Conservation (phyloP, 2,888 invertebrate species). For the Girardia tigrina region DNA sequence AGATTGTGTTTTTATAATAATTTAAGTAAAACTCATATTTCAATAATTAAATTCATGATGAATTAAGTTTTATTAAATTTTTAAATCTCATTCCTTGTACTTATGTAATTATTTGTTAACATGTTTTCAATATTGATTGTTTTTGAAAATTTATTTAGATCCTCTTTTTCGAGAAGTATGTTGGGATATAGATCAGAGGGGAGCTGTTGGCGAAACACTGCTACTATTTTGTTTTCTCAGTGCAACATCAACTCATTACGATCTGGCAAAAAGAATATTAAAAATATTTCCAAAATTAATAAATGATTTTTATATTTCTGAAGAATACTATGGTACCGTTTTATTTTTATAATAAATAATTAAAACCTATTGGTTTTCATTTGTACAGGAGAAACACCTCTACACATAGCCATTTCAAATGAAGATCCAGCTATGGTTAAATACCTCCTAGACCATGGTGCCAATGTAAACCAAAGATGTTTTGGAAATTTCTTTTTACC, state of each 20-base stretch:
- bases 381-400: slow-evolving; percentile 65
- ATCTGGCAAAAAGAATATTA: slow-evolving; percentile 76
- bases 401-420: slow-evolving; percentile 94
- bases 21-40: too few relatives aligned
- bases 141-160: slow-evolving; percentile 45
- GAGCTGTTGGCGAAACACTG: slow-evolving; percentile 86
- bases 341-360: background rate
- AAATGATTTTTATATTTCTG: slow-evolving; percentile 83
- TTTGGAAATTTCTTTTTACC: slow-evolving; percentile 83
- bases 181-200: slow-evolving; percentile 78
- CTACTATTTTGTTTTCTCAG: slow-evolving; percentile 80
- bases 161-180: slow-evolving; percentile 67
- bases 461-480: slow-evolving; percentile 79
- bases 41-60: too few relatives aligned
- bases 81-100: background rate
- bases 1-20: too few relatives aligned
- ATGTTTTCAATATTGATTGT: too few relatives aligned
- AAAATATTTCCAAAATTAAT: slow-evolving; percentile 84
- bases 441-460: slow-evolving; percentile 75
- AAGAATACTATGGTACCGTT: slow-evolving; percentile 81
- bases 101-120: background rate
- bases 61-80: background rate
- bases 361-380: background rate
- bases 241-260: slow-evolving; percentile 76
- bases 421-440: slow-evolving; percentile 95